Evolutionary conservation across 2,888 invertebrate species (phyloP), one percentile per base, ranked within the genome.

Genomic region (Sabellastarte sp.): DNA sequence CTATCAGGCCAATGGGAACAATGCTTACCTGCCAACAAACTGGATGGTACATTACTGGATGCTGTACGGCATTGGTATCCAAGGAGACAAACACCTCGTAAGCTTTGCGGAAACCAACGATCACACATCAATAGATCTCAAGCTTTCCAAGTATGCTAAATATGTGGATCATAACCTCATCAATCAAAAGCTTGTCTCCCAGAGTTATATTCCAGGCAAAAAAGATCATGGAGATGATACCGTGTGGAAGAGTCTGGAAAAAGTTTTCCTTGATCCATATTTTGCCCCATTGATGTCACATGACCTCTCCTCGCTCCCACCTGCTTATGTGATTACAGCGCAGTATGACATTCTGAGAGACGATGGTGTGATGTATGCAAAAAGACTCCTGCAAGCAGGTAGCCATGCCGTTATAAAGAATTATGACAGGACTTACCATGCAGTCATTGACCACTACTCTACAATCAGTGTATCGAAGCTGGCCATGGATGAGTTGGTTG

Each of bases 281-380:
- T 79, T 83, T 52, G 77, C 80, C 31, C 84, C 84, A 4, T 74
- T 84, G 71, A 77, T 84, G 75, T 69, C 75, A 3, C 68, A 58
- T 3, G 72, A 80, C 61, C 64, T 80, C 15, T 63, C 65, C 4
- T 75, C 73, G 10, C 67, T 82, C 50, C 80, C 84, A 1, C 72
- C 75, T 33, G 74, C 83, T 1, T 80, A 82, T 60, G 72, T 85
- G 52, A 72, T 82, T 5, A 82, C 84, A 24, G 78, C 81, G 32
- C 80, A 84, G 55, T 82, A 79, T 68, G 85, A 85, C 64, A 78
- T 83, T 2, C 74, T 84, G 10, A 69, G 84, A 2, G 84, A 85
- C 67, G 85, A 85, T 64, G 81, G 78, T 15, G 67, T 81, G 3
- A 77, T 84, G 76, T 84, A 83, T 64, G 79, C 78, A 0, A 70